These are phyloP conservation scores for Tachuris rubrigastra DNA, from an alignment of 2,113 vertebrate genomes.

Conservation along the genomic window DNA sequence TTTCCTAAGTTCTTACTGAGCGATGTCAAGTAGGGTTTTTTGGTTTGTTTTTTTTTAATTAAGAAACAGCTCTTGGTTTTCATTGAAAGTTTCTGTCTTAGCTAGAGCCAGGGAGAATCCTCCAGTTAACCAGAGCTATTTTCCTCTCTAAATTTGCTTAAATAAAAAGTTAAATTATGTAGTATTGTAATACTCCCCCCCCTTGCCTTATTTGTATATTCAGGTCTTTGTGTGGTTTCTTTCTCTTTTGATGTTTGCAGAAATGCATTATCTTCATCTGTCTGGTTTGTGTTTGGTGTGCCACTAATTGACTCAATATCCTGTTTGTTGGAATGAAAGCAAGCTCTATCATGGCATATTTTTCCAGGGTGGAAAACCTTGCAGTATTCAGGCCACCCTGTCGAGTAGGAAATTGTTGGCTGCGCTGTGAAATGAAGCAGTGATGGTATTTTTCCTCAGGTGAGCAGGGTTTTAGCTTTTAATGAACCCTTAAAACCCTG, in stretches of 20 bases:
- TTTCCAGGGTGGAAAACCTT: constrained; percentile 44
- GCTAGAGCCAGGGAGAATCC: constrained; percentile 8
- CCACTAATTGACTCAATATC: constrained; percentile 67
- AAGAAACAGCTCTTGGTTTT: not conserved
- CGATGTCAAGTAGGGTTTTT: not conserved
- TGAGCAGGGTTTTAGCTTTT: not conserved
- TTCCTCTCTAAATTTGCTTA: constrained; percentile 20
- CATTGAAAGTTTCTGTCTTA: not conserved
- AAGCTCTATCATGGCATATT: not conserved
- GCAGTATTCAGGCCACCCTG: not conserved
- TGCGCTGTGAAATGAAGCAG: not conserved
- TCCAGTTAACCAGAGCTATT: constrained; percentile 8
- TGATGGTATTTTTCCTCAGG: not conserved
- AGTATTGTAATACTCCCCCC: not conserved
- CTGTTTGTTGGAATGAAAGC: constrained; percentile 39
- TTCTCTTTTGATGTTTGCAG: constrained; percentile 65
- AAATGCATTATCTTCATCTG: constrained; percentile 69
- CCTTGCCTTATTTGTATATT: constrained; percentile 15
- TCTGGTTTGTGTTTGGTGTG: constrained; percentile 56
- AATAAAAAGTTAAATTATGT: constrained; percentile 29
- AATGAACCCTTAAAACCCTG: not conserved
- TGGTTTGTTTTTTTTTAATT: not conserved
- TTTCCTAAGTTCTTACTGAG: not conserved
- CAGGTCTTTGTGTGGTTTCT: constrained; percentile 54
- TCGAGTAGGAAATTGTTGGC: not conserved